Base-by-base conservation (phyloP, 1,140 invertebrate genomes). In the Sminthurides bifidus region DNA sequence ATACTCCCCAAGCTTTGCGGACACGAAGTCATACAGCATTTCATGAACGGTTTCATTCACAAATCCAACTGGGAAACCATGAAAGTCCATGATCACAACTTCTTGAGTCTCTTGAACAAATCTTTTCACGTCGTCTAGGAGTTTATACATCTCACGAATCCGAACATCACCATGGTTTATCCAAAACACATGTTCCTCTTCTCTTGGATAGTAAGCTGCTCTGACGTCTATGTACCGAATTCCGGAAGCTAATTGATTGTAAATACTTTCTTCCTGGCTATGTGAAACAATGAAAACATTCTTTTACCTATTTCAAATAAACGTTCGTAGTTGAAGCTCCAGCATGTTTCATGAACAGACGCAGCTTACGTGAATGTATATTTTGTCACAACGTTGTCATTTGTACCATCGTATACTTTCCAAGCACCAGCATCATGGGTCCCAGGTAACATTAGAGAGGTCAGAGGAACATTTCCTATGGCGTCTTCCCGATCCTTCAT, bases 81-180 rank as follows among this genome's bases (percentile, higher is more conserved):
- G 80, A 26, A 81, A 68, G 50, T 81, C 79, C 55, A 81, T 71
- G 19, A 81, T 77, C 2, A 81, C 69, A 56, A 81, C 78, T 67
- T 81, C 79, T 46, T 79, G 77, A 1, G 81, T 77, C 23, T 68
- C 69, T 58, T 78, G 73, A 45, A 82, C 60, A 66, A 84, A 85
- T 27, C 72, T 70, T 67, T 73, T 74, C 3, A 85, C 76, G 63
- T 83, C 75, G 50, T 70, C 71, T 10, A 85, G 68, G 2, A 84
- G 66, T 2, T 76, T 75, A 8, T 75, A 67, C n/a, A 85, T 68
- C 37, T 79, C 80, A 46, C 75, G 75, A 45, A 84, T 74, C 62
- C 76, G 73, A 30, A 82, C 74, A 58, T 81, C 67, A 60, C 82
- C 82, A 64, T 85, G 82, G 68, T 84, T 84, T 23, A 85, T 69